A percentile compares a stretch with the other conserved stretches of the same genome.
Conservation (phyloP, 2,113 vertebrate genomes). For the Zosterops borbonicus region DNA sequence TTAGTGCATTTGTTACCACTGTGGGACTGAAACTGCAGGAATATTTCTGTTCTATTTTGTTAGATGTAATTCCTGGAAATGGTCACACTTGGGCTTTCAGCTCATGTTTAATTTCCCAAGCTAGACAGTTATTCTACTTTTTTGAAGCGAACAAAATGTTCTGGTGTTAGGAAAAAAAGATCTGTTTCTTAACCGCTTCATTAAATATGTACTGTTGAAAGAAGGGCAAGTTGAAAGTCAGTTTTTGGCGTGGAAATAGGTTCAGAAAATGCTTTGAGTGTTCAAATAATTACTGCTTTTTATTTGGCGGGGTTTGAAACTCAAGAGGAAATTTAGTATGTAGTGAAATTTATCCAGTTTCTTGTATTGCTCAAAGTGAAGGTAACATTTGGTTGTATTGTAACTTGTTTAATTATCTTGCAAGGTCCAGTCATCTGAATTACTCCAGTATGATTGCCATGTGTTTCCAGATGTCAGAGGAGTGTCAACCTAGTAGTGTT, state of each 20-base stretch:
- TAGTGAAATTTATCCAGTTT: neutral
- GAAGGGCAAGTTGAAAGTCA: neutral
- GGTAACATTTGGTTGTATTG: neutral
- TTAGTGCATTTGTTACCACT: neutral
- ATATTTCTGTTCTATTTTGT: neutral
- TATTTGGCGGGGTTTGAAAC: neutral
- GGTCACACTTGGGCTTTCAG: neutral
- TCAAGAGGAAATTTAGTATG: neutral
- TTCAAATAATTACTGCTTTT: slow-evolving; percentile 24
- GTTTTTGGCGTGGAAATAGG: neutral
- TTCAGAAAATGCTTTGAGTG: neutral
- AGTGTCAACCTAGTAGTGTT: neutral
- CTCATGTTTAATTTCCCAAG: neutral
- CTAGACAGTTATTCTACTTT: neutral
- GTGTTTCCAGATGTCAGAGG: neutral
- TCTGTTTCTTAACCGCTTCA: slow-evolving; percentile 37
- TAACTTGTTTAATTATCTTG: neutral
- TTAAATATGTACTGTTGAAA: slow-evolving; percentile 36
- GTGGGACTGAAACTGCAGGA: neutral
- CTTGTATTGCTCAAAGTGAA: neutral
- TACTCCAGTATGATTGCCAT: neutral
- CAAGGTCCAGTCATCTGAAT: neutral
- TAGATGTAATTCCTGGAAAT: slow-evolving; percentile 23
- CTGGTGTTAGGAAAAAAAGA: slow-evolving; percentile 10
- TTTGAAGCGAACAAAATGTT: slow-evolving; percentile 1